These are phyloP conservation scores for Cathartes aura DNA, from an alignment of 2,113 vertebrate species.

Conservation along the genomic window DNA sequence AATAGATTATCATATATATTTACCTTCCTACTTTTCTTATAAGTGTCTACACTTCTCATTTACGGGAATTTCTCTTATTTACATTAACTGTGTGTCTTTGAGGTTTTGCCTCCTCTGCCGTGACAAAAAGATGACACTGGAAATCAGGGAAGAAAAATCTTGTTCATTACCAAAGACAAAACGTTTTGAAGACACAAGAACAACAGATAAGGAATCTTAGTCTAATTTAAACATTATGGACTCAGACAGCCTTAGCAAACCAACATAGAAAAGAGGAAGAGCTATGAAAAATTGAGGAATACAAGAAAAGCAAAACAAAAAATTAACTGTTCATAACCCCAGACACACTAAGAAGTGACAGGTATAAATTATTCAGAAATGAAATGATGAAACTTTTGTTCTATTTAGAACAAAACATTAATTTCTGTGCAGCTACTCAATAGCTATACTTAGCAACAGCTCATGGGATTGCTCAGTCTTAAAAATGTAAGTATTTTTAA, in stretches of 20 bases:
- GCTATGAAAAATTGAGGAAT: not conserved
- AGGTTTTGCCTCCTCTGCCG: not conserved
- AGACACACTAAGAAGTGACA: not conserved
- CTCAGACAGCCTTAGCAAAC: not conserved
- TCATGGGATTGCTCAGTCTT: not conserved
- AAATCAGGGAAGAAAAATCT: not conserved
- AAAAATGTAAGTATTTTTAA: not conserved
- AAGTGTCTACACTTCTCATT: not conserved
- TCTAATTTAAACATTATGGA: not conserved
- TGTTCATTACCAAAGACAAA: not conserved
- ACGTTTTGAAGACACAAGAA: not conserved
- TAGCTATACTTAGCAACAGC: not conserved
- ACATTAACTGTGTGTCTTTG: not conserved
- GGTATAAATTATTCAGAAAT: slow-evolving; percentile 23
- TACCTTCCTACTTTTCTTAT: not conserved
- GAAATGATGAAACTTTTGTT: not conserved
- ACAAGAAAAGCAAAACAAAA: not conserved
- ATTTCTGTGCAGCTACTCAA: not conserved
- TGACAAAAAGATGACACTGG: not conserved
- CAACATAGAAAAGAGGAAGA: not conserved
- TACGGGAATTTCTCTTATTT: not conserved
- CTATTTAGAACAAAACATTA: not conserved
- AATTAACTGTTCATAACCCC: not conserved
- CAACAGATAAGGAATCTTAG: not conserved
- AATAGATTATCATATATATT: not conserved